These are phyloP conservation scores for Thaleichthys pacificus DNA, from an alignment of 2,797 vertebrate genomes.

Conservation along the genomic window DNA sequence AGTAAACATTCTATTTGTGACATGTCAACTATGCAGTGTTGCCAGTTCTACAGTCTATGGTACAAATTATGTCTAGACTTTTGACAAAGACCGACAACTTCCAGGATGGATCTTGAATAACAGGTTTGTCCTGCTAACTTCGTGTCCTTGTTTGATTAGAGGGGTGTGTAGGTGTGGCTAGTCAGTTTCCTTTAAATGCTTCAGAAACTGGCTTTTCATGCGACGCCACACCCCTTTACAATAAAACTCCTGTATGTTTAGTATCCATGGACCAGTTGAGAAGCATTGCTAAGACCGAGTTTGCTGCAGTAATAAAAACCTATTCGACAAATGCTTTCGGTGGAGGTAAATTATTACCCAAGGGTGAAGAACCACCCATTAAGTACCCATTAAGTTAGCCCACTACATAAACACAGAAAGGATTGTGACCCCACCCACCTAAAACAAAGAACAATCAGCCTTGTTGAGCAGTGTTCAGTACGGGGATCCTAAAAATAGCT, in stretches of 20 bases:
- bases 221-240: background rate
- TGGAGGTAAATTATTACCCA: background rate
- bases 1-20: background rate
- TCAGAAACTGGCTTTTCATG: background rate
- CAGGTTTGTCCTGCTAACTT: slow-evolving; percentile 17
- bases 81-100: background rate
- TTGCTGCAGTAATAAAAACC: background rate
- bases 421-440: background rate
- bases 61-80: background rate
- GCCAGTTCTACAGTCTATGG: background rate
- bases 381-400: background rate
- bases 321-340: background rate
- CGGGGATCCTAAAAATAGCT: background rate
- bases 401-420: too few relatives aligned
- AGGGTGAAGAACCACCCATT: background rate
- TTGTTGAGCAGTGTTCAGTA: background rate
- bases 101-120: background rate
- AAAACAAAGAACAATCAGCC: background rate
- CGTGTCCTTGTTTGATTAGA: background rate
- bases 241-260: background rate
- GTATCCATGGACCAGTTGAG: background rate
- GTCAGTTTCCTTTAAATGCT: background rate
- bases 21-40: background rate
- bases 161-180: background rate
- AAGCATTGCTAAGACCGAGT: background rate